phyloP scores from a whole-genome alignment of 2,113 vertebrate species.

The Hyla sarda region DNA sequence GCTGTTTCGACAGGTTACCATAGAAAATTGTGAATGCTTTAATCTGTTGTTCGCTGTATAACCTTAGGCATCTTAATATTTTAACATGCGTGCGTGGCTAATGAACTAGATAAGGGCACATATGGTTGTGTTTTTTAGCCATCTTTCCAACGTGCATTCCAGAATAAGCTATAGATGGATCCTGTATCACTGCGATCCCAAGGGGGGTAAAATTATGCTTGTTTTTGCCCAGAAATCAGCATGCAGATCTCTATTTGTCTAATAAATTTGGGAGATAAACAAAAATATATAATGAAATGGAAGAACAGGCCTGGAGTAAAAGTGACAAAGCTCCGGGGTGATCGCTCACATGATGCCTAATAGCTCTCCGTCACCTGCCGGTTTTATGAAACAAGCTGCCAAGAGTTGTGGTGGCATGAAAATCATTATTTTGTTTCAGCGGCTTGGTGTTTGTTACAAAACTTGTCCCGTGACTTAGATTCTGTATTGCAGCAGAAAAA shows the following conservation, averaged over 20 bases:
- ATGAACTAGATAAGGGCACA: slow-evolving; percentile 39
- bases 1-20: neutral
- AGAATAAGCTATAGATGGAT: slow-evolving; percentile 10
- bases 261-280: slow-evolving; percentile 57
- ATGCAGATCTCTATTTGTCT: slow-evolving; percentile 36
- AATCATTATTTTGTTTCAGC: slow-evolving; percentile 22
- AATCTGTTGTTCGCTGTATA: neutral
- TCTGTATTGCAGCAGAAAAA: neutral
- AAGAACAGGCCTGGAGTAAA: slow-evolving; percentile 39
- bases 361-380: slow-evolving; percentile 41
- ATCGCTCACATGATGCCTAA: slow-evolving; percentile 38
- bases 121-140: slow-evolving; percentile 31
- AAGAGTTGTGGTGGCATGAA: neutral
- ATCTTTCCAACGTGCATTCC: neutral
- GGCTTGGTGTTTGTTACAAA: neutral
- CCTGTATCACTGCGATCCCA: slow-evolving; percentile 19
- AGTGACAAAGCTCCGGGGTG: slow-evolving; percentile 54
- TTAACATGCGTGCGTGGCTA: slow-evolving; percentile 12
- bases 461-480: slow-evolving; percentile 10
- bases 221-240: slow-evolving; percentile 27
- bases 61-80: slow-evolving; percentile 40
- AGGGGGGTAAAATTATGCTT: slow-evolving; percentile 1
- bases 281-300: slow-evolving; percentile 61
- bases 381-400: slow-evolving; percentile 58
- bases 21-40: neutral